Evolutionary conservation across 53 echinoderm and acorn worm species (phyloP).

Genomic region (Stichopus horrens): DNA sequence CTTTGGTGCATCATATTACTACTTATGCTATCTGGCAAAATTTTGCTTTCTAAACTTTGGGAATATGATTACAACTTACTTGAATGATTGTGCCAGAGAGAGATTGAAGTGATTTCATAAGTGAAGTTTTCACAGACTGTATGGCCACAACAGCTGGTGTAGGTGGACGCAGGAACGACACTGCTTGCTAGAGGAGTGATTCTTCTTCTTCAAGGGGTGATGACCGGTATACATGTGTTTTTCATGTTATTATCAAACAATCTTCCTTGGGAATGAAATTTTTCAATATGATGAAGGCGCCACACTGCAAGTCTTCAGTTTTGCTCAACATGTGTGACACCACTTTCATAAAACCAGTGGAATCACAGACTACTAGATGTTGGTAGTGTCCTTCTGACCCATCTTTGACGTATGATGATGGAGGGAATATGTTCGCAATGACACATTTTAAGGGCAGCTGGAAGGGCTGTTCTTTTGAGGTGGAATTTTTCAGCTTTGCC

Average conservation of each 20-base stretch:
- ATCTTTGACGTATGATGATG: background rate
- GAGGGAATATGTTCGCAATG: background rate
- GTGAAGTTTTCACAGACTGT: background rate
- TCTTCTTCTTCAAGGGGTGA: background rate
- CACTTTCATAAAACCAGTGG: background rate
- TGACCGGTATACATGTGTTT: background rate
- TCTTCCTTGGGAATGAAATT: background rate
- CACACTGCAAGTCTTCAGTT: background rate
- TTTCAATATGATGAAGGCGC: background rate
- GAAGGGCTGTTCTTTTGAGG: background rate
- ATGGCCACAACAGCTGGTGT: background rate
- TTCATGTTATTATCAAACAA: background rate
- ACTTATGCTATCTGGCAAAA: too few species aligned
- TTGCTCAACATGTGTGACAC: background rate
- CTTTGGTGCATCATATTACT: too few species aligned
- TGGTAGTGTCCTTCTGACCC: background rate
- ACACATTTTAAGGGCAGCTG: constrained; percentile 15
- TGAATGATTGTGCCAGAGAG: background rate
- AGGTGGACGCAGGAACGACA: constrained; percentile 2
- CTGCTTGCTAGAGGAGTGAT: background rate
- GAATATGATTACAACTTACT: background rate
- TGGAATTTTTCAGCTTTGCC: background rate
- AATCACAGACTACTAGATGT: constrained; percentile 2
- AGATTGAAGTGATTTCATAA: constrained; percentile 16
- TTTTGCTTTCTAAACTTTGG: too few species aligned